phyloP scores from a whole-genome alignment of 2,797 vertebrate species.

The Megalops cyprinoides region DNA sequence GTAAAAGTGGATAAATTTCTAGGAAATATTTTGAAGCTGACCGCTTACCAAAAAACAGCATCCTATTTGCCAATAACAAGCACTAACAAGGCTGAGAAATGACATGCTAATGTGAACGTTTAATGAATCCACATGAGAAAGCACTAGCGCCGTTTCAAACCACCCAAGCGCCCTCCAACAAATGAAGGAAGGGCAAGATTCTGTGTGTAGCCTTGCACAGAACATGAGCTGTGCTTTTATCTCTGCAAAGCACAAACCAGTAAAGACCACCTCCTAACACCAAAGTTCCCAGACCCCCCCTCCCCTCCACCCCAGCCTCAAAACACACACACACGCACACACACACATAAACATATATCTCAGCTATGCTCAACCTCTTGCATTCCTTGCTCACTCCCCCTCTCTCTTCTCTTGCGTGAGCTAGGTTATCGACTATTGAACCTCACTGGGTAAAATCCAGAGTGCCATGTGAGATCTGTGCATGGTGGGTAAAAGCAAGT shows the following conservation, averaged over 20 bases:
- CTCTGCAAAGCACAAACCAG: neutral
- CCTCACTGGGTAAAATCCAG: too few species aligned
- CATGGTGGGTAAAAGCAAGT: too few species aligned
- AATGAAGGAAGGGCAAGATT: neutral
- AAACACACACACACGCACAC: too few species aligned
- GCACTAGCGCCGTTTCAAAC: neutral
- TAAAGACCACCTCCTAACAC: neutral
- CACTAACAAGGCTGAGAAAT: neutral
- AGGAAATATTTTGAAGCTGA: neutral
- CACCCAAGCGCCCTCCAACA: neutral
- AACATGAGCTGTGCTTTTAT: neutral
- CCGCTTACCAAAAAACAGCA: neutral
- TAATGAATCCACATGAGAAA: neutral
- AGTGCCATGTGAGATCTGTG: too few species aligned
- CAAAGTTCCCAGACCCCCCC: neutral
- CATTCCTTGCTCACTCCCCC: neutral
- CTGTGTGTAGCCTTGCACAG: neutral
- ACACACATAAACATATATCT: too few species aligned
- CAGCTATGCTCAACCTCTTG: neutral
- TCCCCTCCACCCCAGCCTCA: neutral
- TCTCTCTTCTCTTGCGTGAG: neutral
- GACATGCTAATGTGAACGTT: neutral
- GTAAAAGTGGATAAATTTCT: neutral
- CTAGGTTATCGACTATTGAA: neutral
- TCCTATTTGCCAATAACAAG: neutral